A percentile compares a stretch with the other conserved stretches of the same genome.
phyloP scores from a whole-genome alignment of 2,888 invertebrate genomes.

The Ceraclea dissimilis region DNA sequence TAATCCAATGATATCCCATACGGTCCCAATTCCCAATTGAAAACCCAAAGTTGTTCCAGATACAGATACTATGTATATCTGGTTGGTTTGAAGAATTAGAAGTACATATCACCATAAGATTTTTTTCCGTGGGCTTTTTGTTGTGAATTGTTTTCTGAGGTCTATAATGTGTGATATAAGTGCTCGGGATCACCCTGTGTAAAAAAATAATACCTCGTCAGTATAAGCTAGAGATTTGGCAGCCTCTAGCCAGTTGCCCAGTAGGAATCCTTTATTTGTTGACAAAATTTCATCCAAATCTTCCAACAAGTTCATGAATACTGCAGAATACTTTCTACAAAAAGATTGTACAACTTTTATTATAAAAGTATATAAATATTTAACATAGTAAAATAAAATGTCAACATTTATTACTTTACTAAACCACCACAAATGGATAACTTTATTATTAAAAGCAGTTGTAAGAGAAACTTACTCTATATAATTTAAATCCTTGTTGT shows the following conservation, averaged over 20 bases:
- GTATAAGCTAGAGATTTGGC: slow-evolving; percentile 50
- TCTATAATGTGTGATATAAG: neutral
- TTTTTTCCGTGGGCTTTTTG: no score
- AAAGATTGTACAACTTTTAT: neutral
- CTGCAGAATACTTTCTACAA: slow-evolving; percentile 28
- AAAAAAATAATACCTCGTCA: slow-evolving; percentile 27
- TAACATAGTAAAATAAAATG: no score
- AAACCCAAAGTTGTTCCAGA: no score
- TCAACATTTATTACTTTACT: no score
- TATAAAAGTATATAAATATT: no score
- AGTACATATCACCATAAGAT: no score
- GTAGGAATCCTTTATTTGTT: slow-evolving; percentile 56
- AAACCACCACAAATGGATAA: no score
- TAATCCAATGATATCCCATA: no score
- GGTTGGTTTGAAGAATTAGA: no score
- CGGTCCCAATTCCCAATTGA: no score
- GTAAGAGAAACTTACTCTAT: slow-evolving; percentile 19
- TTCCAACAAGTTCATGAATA: slow-evolving; percentile 47
- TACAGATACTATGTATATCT: no score
- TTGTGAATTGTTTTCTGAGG: neutral
- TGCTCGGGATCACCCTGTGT: no score
- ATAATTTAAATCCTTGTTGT: slow-evolving; percentile 28
- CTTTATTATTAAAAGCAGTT: neutral
- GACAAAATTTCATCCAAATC: slow-evolving; percentile 60
- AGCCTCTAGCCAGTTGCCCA: slow-evolving; percentile 62